Evolutionary conservation across 2,888 invertebrate species (phyloP).

Genomic region (Epistrophella euchroma): DNA sequence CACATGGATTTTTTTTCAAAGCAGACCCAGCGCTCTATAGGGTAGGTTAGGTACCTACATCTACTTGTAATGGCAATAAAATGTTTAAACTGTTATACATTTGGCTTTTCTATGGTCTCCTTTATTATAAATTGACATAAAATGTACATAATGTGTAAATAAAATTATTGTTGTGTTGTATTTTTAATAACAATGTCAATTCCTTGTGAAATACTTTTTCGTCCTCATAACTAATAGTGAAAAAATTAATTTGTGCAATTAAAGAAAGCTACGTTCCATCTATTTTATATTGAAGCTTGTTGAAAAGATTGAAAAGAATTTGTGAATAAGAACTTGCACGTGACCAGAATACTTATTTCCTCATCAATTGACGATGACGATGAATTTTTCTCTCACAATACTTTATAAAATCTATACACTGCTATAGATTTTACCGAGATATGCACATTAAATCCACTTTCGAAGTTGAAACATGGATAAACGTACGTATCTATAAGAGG

Average conservation of each 20-base stretch:
- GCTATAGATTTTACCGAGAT: slow-evolving; percentile 60
- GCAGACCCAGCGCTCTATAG: no score
- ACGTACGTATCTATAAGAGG: neutral
- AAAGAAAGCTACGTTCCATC: neutral
- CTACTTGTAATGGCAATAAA: no score
- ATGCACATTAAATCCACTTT: slow-evolving; percentile 66
- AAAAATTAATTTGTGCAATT: neutral
- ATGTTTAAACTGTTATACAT: no score
- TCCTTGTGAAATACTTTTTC: neutral
- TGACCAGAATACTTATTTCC: slow-evolving; percentile 76
- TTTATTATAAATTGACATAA: no score
- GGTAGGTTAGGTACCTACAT: no score
- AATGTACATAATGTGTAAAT: no score
- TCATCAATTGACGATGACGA: slow-evolving; percentile 66
- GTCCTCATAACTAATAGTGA: neutral
- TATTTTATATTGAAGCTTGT: neutral
- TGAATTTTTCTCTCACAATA: slow-evolving; percentile 33
- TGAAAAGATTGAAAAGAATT: slow-evolving; percentile 69
- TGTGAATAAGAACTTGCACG: slow-evolving; percentile 76
- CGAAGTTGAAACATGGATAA: slow-evolving; percentile 41
- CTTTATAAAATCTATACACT: slow-evolving; percentile 7
- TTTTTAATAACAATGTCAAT: neutral
- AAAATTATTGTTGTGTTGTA: no score
- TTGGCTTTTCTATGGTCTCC: no score
- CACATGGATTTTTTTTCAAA: no score